These are phyloP conservation scores for Radopholus similis DNA, from an alignment of 1,140 invertebrate species.

Conservation along the genomic window DNA sequence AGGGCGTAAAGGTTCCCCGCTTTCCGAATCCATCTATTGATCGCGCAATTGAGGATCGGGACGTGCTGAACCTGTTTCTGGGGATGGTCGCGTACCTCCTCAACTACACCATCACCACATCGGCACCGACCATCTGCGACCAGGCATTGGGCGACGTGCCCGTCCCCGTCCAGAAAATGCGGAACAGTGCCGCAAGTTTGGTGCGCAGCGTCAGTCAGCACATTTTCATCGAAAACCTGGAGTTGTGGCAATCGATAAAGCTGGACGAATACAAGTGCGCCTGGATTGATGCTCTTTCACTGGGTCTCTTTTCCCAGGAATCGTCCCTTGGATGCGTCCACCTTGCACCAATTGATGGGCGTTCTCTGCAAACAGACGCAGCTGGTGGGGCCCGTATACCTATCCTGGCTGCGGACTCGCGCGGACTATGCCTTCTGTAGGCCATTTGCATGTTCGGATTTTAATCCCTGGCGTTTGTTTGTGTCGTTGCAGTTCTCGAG, in stretches of 20 bases:
- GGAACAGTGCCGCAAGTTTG: neutral
- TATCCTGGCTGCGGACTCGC: slow-evolving; percentile 14
- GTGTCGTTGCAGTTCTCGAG: slow-evolving; percentile 5
- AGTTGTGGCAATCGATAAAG: slow-evolving; percentile 9
- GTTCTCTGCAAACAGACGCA: slow-evolving; percentile 20
- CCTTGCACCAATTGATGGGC: slow-evolving; percentile 21
- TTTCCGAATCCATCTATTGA: neutral
- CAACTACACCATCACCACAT: slow-evolving; percentile 7
- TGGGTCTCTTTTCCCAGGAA: neutral
- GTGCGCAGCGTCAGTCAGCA: slow-evolving; percentile 1
- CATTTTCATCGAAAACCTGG: slow-evolving; percentile 5
- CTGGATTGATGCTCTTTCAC: neutral
- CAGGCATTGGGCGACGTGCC: neutral
- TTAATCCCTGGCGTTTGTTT: neutral
- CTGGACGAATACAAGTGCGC: slow-evolving; percentile 9
- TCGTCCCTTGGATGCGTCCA: slow-evolving; percentile 11
- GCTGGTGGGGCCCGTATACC: slow-evolving; percentile 19
- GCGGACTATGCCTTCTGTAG: slow-evolving; percentile 27
- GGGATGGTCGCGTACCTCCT: neutral
- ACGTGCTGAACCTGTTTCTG: neutral
- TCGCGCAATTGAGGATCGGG: slow-evolving; percentile 5
- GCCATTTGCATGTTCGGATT: neutral
- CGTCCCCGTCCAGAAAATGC: neutral
- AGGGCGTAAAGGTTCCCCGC: slow-evolving; percentile 4
- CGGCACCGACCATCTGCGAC: neutral